A percentile compares a stretch with the other conserved stretches of the same genome.
phyloP scores from a whole-genome alignment of 2,888 invertebrate species.

The Noctua janthina region DNA sequence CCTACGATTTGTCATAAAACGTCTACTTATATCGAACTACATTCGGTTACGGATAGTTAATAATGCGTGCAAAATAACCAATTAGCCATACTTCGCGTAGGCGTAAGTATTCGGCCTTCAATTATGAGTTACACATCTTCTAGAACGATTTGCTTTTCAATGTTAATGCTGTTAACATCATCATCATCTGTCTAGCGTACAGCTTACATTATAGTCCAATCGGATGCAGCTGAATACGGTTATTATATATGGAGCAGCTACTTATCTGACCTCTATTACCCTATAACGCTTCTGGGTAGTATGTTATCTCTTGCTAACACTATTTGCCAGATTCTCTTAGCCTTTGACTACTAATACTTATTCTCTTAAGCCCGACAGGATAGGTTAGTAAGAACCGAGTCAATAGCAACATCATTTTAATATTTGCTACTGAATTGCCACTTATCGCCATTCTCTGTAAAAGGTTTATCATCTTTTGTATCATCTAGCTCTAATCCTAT shows the following conservation, averaged over 20 bases:
- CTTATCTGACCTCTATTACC: neutral
- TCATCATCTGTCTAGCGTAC: neutral
- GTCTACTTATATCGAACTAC: neutral
- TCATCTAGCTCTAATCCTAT: neutral
- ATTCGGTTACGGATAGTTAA: slow-evolving; percentile 14
- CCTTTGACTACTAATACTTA: neutral
- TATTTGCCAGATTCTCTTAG: neutral
- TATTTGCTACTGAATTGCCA: neutral
- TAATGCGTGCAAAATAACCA: slow-evolving; percentile 23
- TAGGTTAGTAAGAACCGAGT: neutral
- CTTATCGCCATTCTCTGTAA: neutral
- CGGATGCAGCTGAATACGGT: neutral
- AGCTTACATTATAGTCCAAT: neutral
- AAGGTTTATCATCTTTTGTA: neutral
- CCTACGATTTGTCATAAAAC: slow-evolving; percentile 9
- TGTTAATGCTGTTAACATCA: neutral
- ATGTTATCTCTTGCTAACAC: neutral
- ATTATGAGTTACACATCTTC: slow-evolving; percentile 1
- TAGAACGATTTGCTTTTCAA: slow-evolving; percentile 2
- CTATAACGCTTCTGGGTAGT: neutral
- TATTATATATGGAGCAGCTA: neutral
- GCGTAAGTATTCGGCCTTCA: slow-evolving; percentile 19
- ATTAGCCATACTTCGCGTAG: slow-evolving; percentile 12
- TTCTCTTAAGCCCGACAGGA: neutral
- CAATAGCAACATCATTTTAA: neutral